Conservation (phyloP, 2,888 invertebrate species). For the Diaprepes abbreviatus region DNA sequence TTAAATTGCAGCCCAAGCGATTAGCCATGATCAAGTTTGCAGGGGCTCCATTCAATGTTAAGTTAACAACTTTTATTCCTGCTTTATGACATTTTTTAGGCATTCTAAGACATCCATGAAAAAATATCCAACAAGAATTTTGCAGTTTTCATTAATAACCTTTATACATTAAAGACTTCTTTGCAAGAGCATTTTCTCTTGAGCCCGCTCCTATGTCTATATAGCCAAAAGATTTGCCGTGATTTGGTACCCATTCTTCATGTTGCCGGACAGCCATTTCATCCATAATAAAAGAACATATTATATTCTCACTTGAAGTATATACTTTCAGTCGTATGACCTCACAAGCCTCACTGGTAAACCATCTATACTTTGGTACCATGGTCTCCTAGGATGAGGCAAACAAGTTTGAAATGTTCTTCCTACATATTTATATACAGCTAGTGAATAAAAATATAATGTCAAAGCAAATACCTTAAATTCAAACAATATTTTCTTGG, state of each 20-base stretch:
- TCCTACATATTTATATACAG: slow-evolving; percentile 30
- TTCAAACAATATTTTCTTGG: slow-evolving; percentile 33
- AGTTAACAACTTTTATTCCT: slow-evolving; percentile 2
- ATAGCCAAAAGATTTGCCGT: slow-evolving; percentile 34
- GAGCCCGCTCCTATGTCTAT: slow-evolving; percentile 36
- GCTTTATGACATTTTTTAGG: slow-evolving; percentile 15
- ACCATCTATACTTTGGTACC: slow-evolving; percentile 25
- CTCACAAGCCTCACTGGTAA: slow-evolving; percentile 20
- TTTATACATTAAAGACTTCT: slow-evolving; percentile 28
- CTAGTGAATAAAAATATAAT: slow-evolving; percentile 32
- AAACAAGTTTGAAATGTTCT: slow-evolving; percentile 35
- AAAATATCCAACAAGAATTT: slow-evolving; percentile 31
- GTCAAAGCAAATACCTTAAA: slow-evolving; percentile 34
- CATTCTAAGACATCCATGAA: slow-evolving; percentile 25
- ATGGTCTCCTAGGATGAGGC: slow-evolving; percentile 22
- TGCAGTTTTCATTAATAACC: slow-evolving; percentile 32
- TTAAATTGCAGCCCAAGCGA: slow-evolving; percentile 3
- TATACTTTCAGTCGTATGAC: slow-evolving; percentile 18
- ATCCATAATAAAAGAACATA: slow-evolving; percentile 33
- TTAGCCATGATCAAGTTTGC: slow-evolving; percentile 32
- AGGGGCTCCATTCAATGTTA: slow-evolving; percentile 40
- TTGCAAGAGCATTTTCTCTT: slow-evolving; percentile 22
- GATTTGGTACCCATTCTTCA: slow-evolving; percentile 25
- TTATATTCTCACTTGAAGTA: background rate
- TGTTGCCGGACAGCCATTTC: slow-evolving; percentile 42